Percentiles rank a stretch among this genome's conserved stretches.
Conservation (phyloP, 2,797 vertebrate species). For the Heterohyrax brucei region DNA sequence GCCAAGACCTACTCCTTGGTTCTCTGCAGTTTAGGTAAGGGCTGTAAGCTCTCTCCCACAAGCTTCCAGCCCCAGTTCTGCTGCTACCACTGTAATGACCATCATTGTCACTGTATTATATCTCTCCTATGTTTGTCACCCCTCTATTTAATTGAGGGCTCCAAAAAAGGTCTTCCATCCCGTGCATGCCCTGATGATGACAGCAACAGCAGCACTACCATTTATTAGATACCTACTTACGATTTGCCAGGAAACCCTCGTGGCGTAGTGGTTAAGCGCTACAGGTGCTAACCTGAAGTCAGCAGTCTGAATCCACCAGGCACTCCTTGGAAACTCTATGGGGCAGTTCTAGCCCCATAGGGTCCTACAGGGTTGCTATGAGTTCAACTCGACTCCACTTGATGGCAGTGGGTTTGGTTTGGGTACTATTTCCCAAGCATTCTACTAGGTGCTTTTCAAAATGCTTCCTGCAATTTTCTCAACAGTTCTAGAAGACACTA, state of each 20-base stretch:
- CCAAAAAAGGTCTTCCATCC: conserved; percentile 42
- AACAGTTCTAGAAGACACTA: conserved; percentile 39
- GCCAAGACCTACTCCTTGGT: background rate
- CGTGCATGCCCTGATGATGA: conserved; percentile 43
- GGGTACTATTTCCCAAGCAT: background rate
- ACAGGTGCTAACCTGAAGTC: too few species aligned
- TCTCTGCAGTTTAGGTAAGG: background rate
- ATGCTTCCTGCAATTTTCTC: conserved; percentile 56
- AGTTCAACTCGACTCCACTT: too few species aligned
- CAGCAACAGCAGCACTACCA: conserved; percentile 13
- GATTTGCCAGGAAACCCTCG: background rate
- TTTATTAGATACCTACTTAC: background rate
- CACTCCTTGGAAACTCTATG: too few species aligned
- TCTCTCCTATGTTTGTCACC: background rate
- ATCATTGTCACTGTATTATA: conserved; percentile 40
- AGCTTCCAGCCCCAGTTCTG: conserved; percentile 11
- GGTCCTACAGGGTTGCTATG: too few species aligned
- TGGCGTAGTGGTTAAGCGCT: too few species aligned
- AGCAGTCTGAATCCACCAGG: too few species aligned
- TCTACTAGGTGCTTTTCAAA: conserved; percentile 44
- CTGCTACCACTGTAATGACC: background rate
- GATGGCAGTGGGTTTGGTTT: too few species aligned
- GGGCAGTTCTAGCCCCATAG: too few species aligned
- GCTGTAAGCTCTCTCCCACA: background rate
- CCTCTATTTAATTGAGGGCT: conserved; percentile 46